These are phyloP conservation scores for Prietella phreatophila DNA, from an alignment of 2,113 vertebrate species.

Conservation along the genomic window DNA sequence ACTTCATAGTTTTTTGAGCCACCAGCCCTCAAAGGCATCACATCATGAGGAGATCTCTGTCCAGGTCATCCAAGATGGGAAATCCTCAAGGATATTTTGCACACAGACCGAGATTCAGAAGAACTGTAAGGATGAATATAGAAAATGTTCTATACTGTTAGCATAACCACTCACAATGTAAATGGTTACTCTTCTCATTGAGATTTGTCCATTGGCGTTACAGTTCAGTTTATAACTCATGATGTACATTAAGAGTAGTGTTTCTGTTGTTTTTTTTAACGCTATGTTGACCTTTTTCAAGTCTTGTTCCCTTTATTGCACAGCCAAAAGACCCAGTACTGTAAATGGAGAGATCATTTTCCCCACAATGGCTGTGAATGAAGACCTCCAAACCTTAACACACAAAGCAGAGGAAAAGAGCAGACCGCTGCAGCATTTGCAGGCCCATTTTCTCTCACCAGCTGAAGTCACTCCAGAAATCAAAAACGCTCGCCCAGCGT, in stretches of 20 bases:
- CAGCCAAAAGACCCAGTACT: constrained; percentile 48
- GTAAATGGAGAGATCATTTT: constrained; percentile 43
- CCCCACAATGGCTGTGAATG: constrained; percentile 40
- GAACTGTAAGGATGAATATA: constrained; percentile 71
- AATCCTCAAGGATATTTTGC: constrained; percentile 72
- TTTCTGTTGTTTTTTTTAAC: too few relatives aligned
- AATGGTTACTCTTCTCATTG: neutral
- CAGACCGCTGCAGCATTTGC: neutral
- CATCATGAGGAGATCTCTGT: constrained; percentile 81
- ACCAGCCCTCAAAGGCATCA: constrained; percentile 75
- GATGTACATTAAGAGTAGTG: neutral
- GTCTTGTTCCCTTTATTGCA: neutral
- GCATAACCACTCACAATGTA: neutral
- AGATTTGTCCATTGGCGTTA: neutral
- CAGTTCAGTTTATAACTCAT: neutral
- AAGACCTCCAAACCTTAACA: constrained; percentile 32
- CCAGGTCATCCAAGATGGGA: constrained; percentile 75
- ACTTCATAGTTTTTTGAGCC: constrained; percentile 79
- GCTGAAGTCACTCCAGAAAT: constrained; percentile 58
- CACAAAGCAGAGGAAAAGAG: constrained; percentile 36
- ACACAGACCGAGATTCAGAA: constrained; percentile 71
- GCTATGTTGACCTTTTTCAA: neutral
- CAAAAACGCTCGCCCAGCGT: constrained; percentile 46
- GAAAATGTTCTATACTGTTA: neutral
- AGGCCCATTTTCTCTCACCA: constrained; percentile 26